phyloP scores from a whole-genome alignment of 2,797 vertebrate genomes.

The Morus bassanus region DNA sequence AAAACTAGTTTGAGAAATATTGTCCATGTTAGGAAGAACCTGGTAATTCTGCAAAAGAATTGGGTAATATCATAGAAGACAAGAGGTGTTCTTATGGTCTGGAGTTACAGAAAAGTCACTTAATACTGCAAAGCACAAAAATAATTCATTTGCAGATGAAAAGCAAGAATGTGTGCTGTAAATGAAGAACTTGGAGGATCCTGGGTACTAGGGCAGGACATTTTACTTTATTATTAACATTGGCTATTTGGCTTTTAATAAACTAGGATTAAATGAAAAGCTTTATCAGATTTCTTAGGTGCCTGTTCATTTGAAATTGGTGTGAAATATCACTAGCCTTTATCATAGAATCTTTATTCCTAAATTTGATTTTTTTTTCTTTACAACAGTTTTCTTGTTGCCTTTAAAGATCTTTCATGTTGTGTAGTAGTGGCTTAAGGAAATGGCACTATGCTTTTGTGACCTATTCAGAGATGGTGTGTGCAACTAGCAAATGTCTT shows the following conservation, averaged over 20 bases:
- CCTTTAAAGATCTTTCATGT: neutral
- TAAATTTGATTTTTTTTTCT: neutral
- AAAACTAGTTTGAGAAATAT: neutral
- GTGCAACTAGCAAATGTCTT: neutral
- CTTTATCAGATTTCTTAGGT: neutral
- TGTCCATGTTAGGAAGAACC: neutral
- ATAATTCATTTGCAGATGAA: neutral
- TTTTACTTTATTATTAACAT: neutral
- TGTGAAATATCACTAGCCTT: neutral
- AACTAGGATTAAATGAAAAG: neutral
- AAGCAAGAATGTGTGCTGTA: neutral
- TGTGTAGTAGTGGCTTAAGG: neutral
- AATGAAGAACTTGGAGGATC: neutral
- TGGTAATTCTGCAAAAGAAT: neutral
- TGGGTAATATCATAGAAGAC: neutral
- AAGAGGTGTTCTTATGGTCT: neutral
- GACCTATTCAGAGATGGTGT: neutral
- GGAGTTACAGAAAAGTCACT: neutral
- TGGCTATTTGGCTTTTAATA: neutral
- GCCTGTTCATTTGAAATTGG: neutral
- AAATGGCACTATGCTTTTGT: neutral
- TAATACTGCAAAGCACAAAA: neutral
- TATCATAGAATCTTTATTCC: neutral
- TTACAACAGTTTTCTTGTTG: neutral
- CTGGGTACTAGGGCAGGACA: neutral